A percentile compares a stretch with the other conserved stretches of the same genome.
Evolutionary conservation across 1,140 invertebrate species (phyloP).

Genomic region (Phocides pigmalion): DNA sequence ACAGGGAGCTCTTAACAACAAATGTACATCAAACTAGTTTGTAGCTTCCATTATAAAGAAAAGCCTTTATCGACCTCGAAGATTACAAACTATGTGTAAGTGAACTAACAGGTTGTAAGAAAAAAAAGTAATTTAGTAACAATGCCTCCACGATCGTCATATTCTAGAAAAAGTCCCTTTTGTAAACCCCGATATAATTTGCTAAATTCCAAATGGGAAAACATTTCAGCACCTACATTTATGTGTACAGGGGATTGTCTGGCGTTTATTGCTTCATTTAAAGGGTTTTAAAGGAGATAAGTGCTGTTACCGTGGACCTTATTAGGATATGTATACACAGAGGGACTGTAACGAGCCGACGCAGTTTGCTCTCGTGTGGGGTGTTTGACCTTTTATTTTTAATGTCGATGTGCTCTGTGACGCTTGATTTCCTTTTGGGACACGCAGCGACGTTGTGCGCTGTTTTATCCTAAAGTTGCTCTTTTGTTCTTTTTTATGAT

Average conservation of each 20-base stretch:
- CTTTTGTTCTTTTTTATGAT: neutral
- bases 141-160: neutral
- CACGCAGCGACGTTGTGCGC: neutral
- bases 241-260: constrained; percentile 35
- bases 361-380: constrained; percentile 40
- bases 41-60: too few relatives aligned
- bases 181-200: constrained; percentile 11
- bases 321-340: constrained; percentile 49
- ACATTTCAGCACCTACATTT: constrained; percentile 17
- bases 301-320: constrained; percentile 53
- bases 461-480: constrained; percentile 12
- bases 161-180: neutral
- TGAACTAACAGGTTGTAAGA: too few relatives aligned
- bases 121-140: neutral
- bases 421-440: constrained; percentile 27
- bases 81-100: too few relatives aligned
- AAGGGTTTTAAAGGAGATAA: constrained; percentile 61
- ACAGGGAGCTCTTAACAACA: too few relatives aligned
- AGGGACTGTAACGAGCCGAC: constrained; percentile 36
- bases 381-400: constrained; percentile 37
- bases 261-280: constrained; percentile 63
- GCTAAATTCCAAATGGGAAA: constrained; percentile 17
- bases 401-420: constrained; percentile 16
- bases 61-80: too few relatives aligned
- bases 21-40: too few relatives aligned